These are phyloP conservation scores for Acrossocheilus fasciatus DNA, from an alignment of 2,797 vertebrate genomes.

Conservation along the genomic window DNA sequence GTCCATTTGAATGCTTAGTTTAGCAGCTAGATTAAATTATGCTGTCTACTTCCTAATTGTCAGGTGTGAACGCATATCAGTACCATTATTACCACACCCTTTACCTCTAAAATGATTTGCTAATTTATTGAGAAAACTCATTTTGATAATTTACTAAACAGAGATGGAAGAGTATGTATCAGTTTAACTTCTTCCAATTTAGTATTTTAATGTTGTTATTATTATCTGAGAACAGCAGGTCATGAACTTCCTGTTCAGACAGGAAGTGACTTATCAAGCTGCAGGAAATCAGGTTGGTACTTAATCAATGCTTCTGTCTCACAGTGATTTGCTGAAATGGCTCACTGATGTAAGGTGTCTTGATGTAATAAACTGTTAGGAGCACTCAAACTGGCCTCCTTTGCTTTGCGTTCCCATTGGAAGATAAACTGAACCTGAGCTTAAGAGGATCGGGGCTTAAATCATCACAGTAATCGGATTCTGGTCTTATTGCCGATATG, in stretches of 20 bases:
- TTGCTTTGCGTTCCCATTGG: background rate
- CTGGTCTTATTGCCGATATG: constrained; percentile 65
- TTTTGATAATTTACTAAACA: background rate
- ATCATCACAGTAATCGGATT: constrained; percentile 80
- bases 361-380: background rate
- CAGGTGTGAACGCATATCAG: constrained; percentile 6
- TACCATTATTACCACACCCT: background rate
- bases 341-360: background rate
- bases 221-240: background rate
- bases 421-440: constrained; percentile 66
- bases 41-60: constrained; percentile 19
- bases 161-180: background rate
- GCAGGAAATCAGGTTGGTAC: constrained; percentile 23
- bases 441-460: constrained; percentile 75
- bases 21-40: constrained; percentile 47
- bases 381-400: background rate
- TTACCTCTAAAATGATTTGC: background rate
- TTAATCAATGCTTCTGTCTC: constrained; percentile 2
- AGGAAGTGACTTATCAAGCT: constrained; percentile 1
- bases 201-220: background rate
- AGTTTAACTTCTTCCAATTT: background rate
- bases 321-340: background rate
- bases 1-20: constrained; percentile 37
- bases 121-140: background rate
- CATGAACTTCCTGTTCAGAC: constrained; percentile 6